A percentile compares a stretch with the other conserved stretches of the same genome.
Conservation (phyloP, 1,140 invertebrate genomes). For the Zeugodacus cucurbitae region DNA sequence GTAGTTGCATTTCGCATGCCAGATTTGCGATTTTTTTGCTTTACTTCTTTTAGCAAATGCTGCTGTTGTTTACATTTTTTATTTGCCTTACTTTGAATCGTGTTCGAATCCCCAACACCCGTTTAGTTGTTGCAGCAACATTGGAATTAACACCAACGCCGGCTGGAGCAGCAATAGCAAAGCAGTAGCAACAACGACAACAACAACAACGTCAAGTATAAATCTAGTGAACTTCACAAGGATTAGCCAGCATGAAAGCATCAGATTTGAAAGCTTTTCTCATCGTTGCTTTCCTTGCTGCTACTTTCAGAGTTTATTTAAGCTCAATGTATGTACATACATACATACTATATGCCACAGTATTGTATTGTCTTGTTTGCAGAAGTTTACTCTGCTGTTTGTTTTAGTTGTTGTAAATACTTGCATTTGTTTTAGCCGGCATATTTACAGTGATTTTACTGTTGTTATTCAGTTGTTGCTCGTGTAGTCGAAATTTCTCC, state of each 20-base stretch:
- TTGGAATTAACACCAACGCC: conserved; percentile 39
- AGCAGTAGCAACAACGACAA: conserved; percentile 38
- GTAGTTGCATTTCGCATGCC: conserved; percentile 60
- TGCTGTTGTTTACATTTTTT: conserved; percentile 10
- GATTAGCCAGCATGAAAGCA: conserved; percentile 67
- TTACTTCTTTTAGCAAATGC: background rate
- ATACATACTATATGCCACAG: background rate
- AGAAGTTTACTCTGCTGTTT: conserved; percentile 41
- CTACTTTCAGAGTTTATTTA: conserved; percentile 62
- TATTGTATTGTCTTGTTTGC: background rate
- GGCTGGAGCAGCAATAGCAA: background rate
- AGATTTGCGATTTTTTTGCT: conserved; percentile 51
- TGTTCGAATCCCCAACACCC: background rate
- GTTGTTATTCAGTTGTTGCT: background rate
- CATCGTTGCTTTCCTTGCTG: conserved; percentile 32
- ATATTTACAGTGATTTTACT: conserved; percentile 7
- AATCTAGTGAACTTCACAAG: conserved; percentile 66
- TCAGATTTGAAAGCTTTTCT: conserved; percentile 66
- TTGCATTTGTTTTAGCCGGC: background rate
- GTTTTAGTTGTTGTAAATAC: conserved; percentile 34
- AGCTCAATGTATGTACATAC: conserved; percentile 44
- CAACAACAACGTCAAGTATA: conserved; percentile 57
- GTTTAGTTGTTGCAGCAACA: conserved; percentile 25
- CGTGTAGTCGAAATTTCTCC: background rate
- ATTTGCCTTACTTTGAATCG: conserved; percentile 17